Base-by-base conservation (phyloP, 2,113 vertebrate genomes). In the Haplochromis vanheusdeni region DNA sequence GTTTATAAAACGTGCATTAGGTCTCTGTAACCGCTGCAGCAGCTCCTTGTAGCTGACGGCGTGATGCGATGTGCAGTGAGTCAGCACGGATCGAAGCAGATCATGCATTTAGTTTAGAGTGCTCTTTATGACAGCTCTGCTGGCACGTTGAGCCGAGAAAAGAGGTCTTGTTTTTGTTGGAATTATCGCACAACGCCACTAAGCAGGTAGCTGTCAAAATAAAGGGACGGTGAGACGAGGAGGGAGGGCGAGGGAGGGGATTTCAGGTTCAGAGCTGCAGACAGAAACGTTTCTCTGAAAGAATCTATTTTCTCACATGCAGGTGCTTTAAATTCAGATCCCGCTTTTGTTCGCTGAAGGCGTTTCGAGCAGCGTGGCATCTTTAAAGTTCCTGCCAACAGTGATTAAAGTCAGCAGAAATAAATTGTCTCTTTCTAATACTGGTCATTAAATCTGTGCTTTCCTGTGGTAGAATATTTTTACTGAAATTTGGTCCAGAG, bases 201-300 rank as follows among this genome's bases (percentile, higher is more conserved):
- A 40, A 83, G 81, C 52, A 70, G 85, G 60, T 73, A 86, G 81
- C 62, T 91, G 89, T 91, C 77, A 88, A 68, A 83, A 89, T 65
- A 60, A 49, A 79, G 79, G 75, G 56, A 65, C 13, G 17, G 54
- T 1, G 42, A 2, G 68, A 37, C 11, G 8, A 17, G 40, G 45
- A 16, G 33, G 81, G 28, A 6, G 9, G 60, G 21, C 4, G 58
- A 45, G 37, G 23, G 16, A 14, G 54, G 47, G 45, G 65, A 16
- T 35, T 84, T 75, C 65, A 73, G 85, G 45, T 79, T 65, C 81
- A 87, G 58, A 79, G 55, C 49, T 35, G 56, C 83, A 79, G 56
- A 81, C 65, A 2, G 81, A 80, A 77, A 33, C 10, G 73, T 51
- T 33, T 51, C 73, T 13, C 73, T n/a, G 73, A 77, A 79, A 81